Percentiles rank a stretch among this genome's conserved stretches.
These are phyloP conservation scores for Uromys caudimaculatus DNA, from an alignment of 2,797 vertebrate genomes.

Conservation along the genomic window DNA sequence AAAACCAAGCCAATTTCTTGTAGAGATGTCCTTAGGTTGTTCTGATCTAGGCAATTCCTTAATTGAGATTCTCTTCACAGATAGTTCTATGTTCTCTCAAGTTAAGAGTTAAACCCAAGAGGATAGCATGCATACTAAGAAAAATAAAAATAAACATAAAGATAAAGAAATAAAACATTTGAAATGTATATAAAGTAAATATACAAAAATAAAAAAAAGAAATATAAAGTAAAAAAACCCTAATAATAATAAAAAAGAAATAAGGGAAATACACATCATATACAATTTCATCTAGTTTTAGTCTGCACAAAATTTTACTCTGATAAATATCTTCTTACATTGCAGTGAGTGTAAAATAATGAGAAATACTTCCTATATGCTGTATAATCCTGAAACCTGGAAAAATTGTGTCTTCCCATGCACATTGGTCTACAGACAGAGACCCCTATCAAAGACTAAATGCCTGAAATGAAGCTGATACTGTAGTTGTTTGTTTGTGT, in stretches of 20 bases:
- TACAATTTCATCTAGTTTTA: not conserved
- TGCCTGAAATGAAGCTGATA: not conserved
- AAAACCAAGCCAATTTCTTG: not conserved
- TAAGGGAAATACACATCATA: not conserved
- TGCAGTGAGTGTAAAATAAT: not conserved
- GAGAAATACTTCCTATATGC: not conserved
- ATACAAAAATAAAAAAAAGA: no score
- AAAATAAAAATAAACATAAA: not conserved
- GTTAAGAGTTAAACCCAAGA: not conserved
- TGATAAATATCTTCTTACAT: constrained; percentile 2
- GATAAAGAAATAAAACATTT: not conserved
- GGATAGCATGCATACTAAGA: not conserved
- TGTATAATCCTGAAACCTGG: not conserved
- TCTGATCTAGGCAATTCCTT: not conserved
- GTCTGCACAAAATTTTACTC: not conserved
- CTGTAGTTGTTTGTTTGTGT: not conserved
- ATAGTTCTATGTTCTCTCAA: not conserved
- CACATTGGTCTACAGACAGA: not conserved
- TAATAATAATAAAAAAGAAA: not conserved
- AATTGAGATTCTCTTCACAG: not conserved
- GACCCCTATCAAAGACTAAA: not conserved
- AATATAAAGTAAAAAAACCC: not conserved
- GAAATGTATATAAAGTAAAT: no score
- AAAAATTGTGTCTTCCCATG: no score
- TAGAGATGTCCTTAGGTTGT: no score